Evolutionary conservation across 2,888 invertebrate genomes (phyloP), one percentile per base, ranked within the genome.

Genomic region (Drosophila yooni): DNA sequence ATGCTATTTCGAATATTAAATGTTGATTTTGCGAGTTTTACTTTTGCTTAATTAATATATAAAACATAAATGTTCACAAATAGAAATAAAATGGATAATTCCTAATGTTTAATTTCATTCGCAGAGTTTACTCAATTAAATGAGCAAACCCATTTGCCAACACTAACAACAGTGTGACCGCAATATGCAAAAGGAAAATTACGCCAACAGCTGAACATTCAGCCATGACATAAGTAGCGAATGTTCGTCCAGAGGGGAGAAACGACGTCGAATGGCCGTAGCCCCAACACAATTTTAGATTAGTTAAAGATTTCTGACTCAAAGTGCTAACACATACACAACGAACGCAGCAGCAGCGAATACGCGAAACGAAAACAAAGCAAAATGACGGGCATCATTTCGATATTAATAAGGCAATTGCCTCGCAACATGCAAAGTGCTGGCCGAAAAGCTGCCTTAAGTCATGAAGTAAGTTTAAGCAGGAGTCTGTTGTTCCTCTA

Each of bases 351-450:
- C 77, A 52, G 64, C 81, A 52, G 66, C 54, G 59, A 57, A 53
- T 21, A 69, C 66, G 62, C 57, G 53, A 59, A 25, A 46, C 70
- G 59, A 70, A 70, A 72, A 46, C 74, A 67, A 69, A 73, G 70
- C 61, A 69, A 25, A 46, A 94, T 94, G 94, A 93, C 94, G 89
- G 93, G 93, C 74, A 92, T 94, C 92, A 92, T 94, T 79, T 93
- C 93, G 65, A 89, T 94, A 83, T 92, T 94, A 76, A 92, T 94
- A 79, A 93, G 94, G 78, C 93, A 92, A 84, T 80, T 94, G 84
- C 93, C 93, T 77, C 93, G 93, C 73, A 83, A 89, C 92, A 83
- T 91, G 71, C 85, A 93, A 63, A 92, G 81, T 64, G 78, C 89
- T 74, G 91, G 91, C 56, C 76, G 89, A 8, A 84, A 88, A 68